Evolutionary conservation across 2,797 vertebrate genomes (phyloP), one percentile per base, ranked within the genome.

Genomic region (Sebastes iracundus): DNA sequence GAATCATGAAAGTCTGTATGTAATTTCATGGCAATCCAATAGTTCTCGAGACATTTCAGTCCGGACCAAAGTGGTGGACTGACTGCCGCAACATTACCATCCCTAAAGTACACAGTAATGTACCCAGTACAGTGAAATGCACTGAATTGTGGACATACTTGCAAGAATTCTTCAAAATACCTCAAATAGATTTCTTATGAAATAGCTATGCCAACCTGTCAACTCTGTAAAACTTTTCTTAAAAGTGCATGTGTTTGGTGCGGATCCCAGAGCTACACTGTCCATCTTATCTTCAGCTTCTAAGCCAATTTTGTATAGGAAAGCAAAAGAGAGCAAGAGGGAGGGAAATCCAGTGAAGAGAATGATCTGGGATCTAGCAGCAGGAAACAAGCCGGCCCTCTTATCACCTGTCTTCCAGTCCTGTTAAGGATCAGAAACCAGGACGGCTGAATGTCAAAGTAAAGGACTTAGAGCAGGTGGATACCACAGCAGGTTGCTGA

Each of bases 371-470:
- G 84, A 84, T 86, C 22, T 63, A 80, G 53, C 64, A 80, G 79
- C 66, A 73, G 70, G 74, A 77, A 83, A 58, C 71, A 62, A 79
- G 70, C 60, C 2, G 5, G 16, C 42, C 64, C 67, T 80, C 76
- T 82, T 79, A 79, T 87, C 77, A 22, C 63, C 62, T 8, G 38
- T 72, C 76, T 78, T 84, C 56, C 72, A 83, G 78, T 71, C 65
- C 81, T 80, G 87, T 80, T 73, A 53, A 75, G 74, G 33, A 82
- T 85, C 89, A 87, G 76, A 73, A 53, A 74, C 60, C 72, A 59
- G 66, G 80, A 70, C 1, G 23, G 68, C 25, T 52, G 67, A 55
- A 65, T 10, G 49, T 49, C 46, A 64, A 68, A 58, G 62, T 42
- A 42, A 84, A 84, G 33, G 76, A 68, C 72, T 84, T 52, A 56